Evolutionary conservation across 1,140 invertebrate species (phyloP), one percentile per base, ranked within the genome.

Genomic region (Aradophagus sp.): DNA sequence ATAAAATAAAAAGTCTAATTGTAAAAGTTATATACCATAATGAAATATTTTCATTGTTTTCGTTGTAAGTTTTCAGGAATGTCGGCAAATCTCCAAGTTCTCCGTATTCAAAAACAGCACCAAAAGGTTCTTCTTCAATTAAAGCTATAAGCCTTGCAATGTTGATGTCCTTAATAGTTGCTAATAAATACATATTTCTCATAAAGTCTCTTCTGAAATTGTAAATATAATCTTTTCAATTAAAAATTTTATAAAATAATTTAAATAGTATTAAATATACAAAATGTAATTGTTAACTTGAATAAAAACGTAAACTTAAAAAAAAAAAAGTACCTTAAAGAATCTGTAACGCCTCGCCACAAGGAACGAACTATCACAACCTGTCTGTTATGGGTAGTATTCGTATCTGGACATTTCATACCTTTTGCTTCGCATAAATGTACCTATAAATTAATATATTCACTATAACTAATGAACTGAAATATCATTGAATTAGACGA

Each of bases 81-180:
- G 90, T 90, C 45, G 93, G 92, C 12, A 97, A 87, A 80, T 96
- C 93, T 2, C 93, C 93, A 26, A 91, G 89, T 77, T 95, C 92
- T 56, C 93, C 92, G 79, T 95, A 94, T 80, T 97, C 94, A 48
- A 95, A 90, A 2, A 96, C 89, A 68, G 95, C 91, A 81, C 93
- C 94, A 53, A 93, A 89, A 0, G 94, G 94, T 75, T 95, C 93
- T 52, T 94, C 92, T 47, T 92, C 89, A 75, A 94, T 94, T 29
- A 95, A 86, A 1, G 93, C 95, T 2, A 96, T 87, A 38, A 96
- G 91, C 45, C 92, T 87, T 1, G 94, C 92, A 42, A 97, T 88
- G 83, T 97, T 95, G 5, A 92, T 88, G 80, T 97, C 93, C 29
- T 92, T 89, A 52, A 97, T 87, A 31, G 90, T 90, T 12, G 93